A percentile compares a stretch with the other conserved stretches of the same genome.
These are phyloP conservation scores for Drosophila lini DNA, from an alignment of 1,140 invertebrate genomes.

Conservation along the genomic window DNA sequence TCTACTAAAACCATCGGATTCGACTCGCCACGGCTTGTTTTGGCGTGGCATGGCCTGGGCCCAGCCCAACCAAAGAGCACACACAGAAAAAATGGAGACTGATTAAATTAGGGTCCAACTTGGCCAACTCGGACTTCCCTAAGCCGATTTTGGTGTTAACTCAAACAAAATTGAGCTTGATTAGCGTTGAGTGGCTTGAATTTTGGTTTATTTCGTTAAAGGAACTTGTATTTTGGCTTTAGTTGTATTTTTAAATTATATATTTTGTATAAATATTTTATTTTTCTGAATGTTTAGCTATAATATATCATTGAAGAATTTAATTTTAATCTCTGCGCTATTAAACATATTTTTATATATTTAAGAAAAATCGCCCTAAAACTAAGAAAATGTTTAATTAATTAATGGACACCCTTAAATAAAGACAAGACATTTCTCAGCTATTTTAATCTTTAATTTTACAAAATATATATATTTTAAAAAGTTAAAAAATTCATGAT, in stretches of 20 bases:
- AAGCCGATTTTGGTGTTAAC: constrained; percentile 23
- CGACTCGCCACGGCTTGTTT: constrained; percentile 27
- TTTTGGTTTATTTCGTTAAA: neutral
- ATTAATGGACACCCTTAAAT: too few relatives aligned
- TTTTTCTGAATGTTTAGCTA: too few relatives aligned
- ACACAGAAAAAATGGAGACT: constrained; percentile 31
- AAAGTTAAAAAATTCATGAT: too few relatives aligned
- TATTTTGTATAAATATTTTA: neutral
- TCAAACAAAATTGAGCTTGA: constrained; percentile 31
- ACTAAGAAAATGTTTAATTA: too few relatives aligned
- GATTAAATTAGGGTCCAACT: constrained; percentile 41
- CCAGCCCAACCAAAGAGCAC: constrained; percentile 30
- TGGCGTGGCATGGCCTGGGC: constrained; percentile 14
- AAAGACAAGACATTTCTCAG: too few relatives aligned
- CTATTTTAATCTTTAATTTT: too few relatives aligned
- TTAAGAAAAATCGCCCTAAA: too few relatives aligned
- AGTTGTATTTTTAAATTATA: neutral
- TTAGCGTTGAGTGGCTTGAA: constrained; percentile 18
- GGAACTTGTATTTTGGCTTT: neutral
- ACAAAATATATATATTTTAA: too few relatives aligned
- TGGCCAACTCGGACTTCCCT: constrained; percentile 22
- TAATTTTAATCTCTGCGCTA: too few relatives aligned
- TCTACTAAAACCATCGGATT: constrained; percentile 66
- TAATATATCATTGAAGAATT: neutral
- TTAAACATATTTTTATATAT: too few relatives aligned